Evolutionary conservation across 1,140 invertebrate species (phyloP), one percentile per base, ranked within the genome.

Genomic region (Drosophila subobscura): DNA sequence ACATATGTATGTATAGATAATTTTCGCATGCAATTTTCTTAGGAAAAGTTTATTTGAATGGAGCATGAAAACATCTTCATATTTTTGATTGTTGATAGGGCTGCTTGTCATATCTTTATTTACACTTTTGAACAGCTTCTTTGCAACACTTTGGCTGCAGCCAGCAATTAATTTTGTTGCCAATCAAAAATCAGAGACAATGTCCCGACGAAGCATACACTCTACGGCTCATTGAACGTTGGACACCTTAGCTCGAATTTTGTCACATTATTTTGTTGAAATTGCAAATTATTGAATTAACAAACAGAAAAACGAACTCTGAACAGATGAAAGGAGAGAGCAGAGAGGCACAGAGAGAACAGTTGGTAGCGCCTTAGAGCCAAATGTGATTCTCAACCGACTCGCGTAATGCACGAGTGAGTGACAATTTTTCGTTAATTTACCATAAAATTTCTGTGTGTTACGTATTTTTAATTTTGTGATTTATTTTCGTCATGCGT

Each of bases 401-500:
- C 45, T 71, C 16, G 63, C 47, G 77, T 52, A 56, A 65, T 55
- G 54, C 47, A 45, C 49, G 49, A 71, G 58, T 55, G 66, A 44
- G 42, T 71, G 79, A 72, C 71, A 83, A 83, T 83, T 83, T 71
- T 70, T 61, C 61, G 59, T 77, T 74, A 86, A 86, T 86, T 86
- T 81, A 74, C 47, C 72, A 81, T 86, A 78, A 81, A 86, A 78
- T 81, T 67, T 75, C 44, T 66, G 23, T 81, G 23, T 81, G 73
- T 74, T 86, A 77, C 70, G 73, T 81, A 71, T 81, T 75, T 74
- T 86, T 86, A 67, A 85, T 65, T 77, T 77, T 77, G 61, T 86
- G 81, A 86, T 86, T 86, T 86, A 86, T 86, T 88, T 86, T 88
- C 78, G 74, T 81, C 81, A 81, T 70, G 71, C 72, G 83, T 64